phyloP scores from a whole-genome alignment of 2,113 vertebrate genomes.

The Numenius arquata region DNA sequence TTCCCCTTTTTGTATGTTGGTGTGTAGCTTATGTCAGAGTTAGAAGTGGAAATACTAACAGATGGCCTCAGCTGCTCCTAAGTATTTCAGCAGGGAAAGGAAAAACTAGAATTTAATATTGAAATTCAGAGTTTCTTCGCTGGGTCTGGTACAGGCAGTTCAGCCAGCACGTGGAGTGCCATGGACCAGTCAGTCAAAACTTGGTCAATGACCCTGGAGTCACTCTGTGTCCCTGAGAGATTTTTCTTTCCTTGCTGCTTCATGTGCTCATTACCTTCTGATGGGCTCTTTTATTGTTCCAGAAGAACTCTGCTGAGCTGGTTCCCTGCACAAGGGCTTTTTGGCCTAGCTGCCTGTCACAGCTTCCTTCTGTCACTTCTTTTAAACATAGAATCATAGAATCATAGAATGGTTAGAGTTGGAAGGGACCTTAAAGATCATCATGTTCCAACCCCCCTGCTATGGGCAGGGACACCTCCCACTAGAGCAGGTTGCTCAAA shows the following conservation, averaged over 20 bases:
- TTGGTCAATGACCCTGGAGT: not conserved
- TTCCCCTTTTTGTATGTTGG: not conserved
- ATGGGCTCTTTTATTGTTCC: not conserved
- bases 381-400: no score
- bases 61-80: not conserved
- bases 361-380: not conserved
- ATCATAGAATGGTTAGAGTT: no score
- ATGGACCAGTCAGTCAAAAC: not conserved
- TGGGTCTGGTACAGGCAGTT: not conserved
- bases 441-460: no score
- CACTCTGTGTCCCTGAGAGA: not conserved
- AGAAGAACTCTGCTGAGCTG: not conserved
- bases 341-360: not conserved
- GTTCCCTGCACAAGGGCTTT: not conserved
- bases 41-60: not conserved
- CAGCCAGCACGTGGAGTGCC: not conserved
- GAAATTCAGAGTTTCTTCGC: not conserved
- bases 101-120: not conserved
- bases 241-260: not conserved
- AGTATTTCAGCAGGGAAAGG: not conserved
- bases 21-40: not conserved
- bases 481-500: no score
- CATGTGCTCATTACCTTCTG: not conserved
- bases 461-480: no score
- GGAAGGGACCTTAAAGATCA: no score